phyloP scores from a whole-genome alignment of 2,113 vertebrate genomes.

The Nematolebias whitei region DNA sequence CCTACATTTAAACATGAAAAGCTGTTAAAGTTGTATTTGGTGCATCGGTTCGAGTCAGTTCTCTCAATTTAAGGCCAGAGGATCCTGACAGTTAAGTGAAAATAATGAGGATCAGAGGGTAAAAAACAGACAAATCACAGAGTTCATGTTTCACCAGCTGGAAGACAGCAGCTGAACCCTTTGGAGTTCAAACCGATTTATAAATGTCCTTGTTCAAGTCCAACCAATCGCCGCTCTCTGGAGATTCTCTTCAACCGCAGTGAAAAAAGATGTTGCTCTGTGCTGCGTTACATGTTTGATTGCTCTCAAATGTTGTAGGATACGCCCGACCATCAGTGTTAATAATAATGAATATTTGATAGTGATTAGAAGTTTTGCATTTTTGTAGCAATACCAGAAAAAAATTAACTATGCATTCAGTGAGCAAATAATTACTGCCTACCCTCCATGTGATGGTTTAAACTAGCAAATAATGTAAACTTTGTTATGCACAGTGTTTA shows the following conservation, averaged over 20 bases:
- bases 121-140: not conserved
- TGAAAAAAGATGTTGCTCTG: not conserved
- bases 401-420: too few relatives aligned
- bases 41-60: not conserved
- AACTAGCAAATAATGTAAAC: too few relatives aligned
- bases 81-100: not conserved
- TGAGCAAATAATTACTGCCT: too few relatives aligned
- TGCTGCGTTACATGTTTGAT: not conserved
- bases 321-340: not conserved
- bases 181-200: not conserved
- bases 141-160: not conserved
- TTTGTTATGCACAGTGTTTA: too few relatives aligned
- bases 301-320: not conserved
- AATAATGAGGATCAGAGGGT: not conserved
- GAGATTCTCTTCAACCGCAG: not conserved
- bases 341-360: not conserved
- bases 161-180: not conserved
- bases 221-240: not conserved
- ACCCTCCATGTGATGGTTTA: too few relatives aligned
- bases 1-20: not conserved
- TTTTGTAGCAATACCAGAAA: too few relatives aligned
- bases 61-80: not conserved
- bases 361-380: not conserved
- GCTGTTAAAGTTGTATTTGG: not conserved
- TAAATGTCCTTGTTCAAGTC: not conserved